Evolutionary conservation across 2,888 invertebrate genomes (phyloP).

Genomic region (Sinhomidia bicolor): DNA sequence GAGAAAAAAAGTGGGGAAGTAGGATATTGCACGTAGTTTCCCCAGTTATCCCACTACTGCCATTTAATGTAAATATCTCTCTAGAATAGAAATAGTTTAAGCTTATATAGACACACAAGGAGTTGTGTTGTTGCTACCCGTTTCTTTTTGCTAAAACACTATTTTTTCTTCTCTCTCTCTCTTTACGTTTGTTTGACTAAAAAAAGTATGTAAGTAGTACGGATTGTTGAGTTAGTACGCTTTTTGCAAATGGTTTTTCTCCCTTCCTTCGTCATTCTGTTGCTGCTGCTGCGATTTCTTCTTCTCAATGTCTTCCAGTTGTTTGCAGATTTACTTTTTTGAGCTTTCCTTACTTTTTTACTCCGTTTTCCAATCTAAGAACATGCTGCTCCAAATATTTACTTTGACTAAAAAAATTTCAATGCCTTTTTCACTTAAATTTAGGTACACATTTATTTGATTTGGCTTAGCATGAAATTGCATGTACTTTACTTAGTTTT

Average conservation of each 20-base stretch:
- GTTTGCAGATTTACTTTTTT: slow-evolving; percentile 14
- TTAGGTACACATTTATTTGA: slow-evolving; percentile 8
- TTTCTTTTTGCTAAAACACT: no score
- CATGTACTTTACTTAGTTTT: neutral
- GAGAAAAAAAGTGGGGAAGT: slow-evolving; percentile 40
- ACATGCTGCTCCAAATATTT: neutral
- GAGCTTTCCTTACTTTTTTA: neutral
- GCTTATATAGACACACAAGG: neutral
- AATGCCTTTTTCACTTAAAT: neutral
- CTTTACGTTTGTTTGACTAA: slow-evolving; percentile 5
- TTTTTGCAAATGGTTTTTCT: slow-evolving; percentile 3
- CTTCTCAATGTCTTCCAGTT: neutral
- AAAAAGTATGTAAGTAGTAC: no score
- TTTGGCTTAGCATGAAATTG: neutral
- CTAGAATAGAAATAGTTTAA: neutral
- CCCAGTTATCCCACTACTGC: neutral
- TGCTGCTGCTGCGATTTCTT: neutral
- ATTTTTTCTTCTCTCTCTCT: no score
- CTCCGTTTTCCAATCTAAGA: no score
- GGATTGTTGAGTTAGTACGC: neutral
- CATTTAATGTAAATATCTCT: neutral
- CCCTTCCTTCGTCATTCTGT: neutral
- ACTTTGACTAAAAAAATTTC: neutral
- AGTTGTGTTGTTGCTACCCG: neutral
- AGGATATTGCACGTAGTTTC: neutral